Percentiles rank a stretch among this genome's conserved stretches.
phyloP scores from a whole-genome alignment of 2,113 vertebrate species.

The Tragelaphus imberbis region DNA sequence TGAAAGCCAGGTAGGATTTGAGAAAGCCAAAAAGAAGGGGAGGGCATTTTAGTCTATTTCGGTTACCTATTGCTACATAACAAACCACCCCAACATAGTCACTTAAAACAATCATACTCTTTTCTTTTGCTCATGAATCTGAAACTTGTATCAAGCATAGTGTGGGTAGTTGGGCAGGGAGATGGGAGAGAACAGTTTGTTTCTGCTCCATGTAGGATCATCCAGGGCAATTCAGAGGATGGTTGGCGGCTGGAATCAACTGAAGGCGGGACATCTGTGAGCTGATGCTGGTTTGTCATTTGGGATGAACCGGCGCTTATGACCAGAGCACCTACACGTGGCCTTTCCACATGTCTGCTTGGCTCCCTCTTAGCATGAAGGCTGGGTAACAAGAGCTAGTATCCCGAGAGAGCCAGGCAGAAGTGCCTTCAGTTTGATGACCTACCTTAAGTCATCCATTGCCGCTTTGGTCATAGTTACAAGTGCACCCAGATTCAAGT shows the following conservation, averaged over 20 bases:
- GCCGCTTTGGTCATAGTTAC: not conserved
- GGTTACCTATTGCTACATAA: not conserved
- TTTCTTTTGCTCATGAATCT: constrained; percentile 27
- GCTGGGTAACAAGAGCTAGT: not conserved
- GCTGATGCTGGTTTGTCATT: not conserved
- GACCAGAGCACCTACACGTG: not conserved
- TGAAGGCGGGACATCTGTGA: not conserved
- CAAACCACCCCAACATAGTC: not conserved
- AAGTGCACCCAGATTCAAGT: not conserved
- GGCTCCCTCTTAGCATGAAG: not conserved
- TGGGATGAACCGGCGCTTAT: not conserved
- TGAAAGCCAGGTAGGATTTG: not conserved
- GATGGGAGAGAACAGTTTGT: not conserved
- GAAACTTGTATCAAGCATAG: not conserved
- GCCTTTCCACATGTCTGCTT: not conserved
- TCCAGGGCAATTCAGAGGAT: not conserved
- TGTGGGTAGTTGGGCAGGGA: too few species aligned
- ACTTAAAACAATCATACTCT: not conserved
- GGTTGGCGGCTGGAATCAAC: not conserved
- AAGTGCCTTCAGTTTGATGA: not conserved
- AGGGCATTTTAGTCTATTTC: not conserved
- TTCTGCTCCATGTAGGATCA: not conserved
- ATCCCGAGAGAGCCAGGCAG: not conserved
- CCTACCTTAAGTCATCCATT: not conserved
- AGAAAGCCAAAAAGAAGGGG: not conserved